phyloP scores from a whole-genome alignment of 2,888 invertebrate genomes.

The Drosophila mayaguana region DNA sequence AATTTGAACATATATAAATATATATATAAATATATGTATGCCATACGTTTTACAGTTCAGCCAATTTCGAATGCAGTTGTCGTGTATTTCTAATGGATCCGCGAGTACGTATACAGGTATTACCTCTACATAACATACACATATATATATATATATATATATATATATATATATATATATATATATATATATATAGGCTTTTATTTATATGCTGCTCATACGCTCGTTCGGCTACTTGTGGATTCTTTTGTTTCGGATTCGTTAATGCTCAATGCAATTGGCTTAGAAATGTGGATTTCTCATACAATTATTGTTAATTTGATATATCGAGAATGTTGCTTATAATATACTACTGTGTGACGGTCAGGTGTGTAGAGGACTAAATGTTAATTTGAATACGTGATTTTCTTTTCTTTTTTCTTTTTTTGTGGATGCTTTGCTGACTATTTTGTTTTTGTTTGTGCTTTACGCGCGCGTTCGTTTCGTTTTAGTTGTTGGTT shows the following conservation, averaged over 20 bases:
- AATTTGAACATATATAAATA: constrained; percentile 2
- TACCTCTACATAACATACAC: not conserved
- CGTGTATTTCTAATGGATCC: constrained; percentile 29
- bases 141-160: no score
- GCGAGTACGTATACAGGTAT: constrained; percentile 13
- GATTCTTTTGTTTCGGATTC: constrained; percentile 58
- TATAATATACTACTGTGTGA: constrained; percentile 46
- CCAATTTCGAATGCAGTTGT: constrained; percentile 59
- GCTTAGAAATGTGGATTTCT: constrained; percentile 24
- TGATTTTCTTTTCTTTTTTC: not conserved
- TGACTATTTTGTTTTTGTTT: constrained; percentile 40
- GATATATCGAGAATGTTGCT: constrained; percentile 44
- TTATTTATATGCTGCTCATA: constrained; percentile 53
- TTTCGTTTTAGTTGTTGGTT: constrained; percentile 84
- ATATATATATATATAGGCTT: constrained; percentile 29
- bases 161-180: not conserved
- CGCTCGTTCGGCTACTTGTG: constrained; percentile 69
- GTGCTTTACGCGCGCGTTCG: constrained; percentile 80
- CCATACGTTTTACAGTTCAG: constrained; percentile 33
- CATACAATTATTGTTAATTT: constrained; percentile 42
- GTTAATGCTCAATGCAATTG: constrained; percentile 32
- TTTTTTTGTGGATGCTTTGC: constrained; percentile 24
- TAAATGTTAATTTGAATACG: constrained; percentile 44
- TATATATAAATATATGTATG: constrained; percentile 10
- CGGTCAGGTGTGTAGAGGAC: constrained; percentile 9